These are phyloP conservation scores for Cepphus grylle DNA, from an alignment of 2,113 vertebrate genomes.

Conservation along the genomic window DNA sequence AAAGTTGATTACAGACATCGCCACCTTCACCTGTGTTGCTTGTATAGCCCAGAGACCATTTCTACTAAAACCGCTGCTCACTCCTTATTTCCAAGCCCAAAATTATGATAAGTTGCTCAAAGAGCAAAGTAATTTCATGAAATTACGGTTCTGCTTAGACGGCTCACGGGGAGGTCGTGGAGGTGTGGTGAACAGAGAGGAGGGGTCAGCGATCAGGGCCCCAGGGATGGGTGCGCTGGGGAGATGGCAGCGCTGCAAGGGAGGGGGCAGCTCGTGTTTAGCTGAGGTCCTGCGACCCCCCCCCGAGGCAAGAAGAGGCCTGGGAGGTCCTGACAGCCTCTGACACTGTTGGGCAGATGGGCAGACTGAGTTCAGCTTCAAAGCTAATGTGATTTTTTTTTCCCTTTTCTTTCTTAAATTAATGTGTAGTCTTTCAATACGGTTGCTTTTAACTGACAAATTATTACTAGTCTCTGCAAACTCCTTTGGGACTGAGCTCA, in stretches of 20 bases:
- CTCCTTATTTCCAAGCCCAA: background rate
- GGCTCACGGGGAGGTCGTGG: background rate
- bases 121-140: background rate
- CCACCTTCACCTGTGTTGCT: background rate
- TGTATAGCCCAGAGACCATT: background rate
- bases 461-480: background rate
- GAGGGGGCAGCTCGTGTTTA: background rate
- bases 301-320: background rate
- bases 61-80: background rate
- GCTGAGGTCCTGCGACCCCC: background rate
- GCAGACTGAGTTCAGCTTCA: background rate
- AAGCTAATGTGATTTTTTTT: background rate
- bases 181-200: background rate
- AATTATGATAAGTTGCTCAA: background rate
- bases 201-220: background rate
- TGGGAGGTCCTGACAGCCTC: background rate
- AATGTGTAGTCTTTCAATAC: background rate
- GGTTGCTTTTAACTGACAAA: background rate
- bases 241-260: fast-evolving
- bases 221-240: fast-evolving
- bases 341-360: background rate
- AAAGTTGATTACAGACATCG: background rate
- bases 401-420: background rate
- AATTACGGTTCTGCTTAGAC: background rate
- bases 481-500: background rate